Evolutionary conservation across 2,113 vertebrate genomes (phyloP).

Genomic region (Abramis brama): DNA sequence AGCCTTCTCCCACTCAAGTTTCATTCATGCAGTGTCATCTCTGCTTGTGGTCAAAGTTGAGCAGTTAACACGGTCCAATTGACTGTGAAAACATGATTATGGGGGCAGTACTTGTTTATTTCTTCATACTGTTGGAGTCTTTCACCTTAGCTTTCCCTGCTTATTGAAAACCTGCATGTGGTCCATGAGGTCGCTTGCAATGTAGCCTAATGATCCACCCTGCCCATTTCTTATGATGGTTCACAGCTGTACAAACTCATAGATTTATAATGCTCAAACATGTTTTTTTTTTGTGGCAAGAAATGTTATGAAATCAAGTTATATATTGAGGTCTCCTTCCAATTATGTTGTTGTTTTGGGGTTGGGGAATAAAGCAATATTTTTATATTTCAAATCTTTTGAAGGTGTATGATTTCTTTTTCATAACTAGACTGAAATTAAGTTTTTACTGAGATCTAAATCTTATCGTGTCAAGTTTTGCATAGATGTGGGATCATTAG

Average conservation of each 20-base stretch:
- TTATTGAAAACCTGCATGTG: background rate
- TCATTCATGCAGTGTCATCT: slow-evolving; percentile 10
- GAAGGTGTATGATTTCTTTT: background rate
- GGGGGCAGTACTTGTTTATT: background rate
- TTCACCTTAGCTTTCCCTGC: background rate
- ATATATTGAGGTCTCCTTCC: background rate
- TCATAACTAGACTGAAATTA: background rate
- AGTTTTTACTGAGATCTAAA: too few relatives aligned
- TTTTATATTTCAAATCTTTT: background rate
- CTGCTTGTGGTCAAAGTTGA: background rate
- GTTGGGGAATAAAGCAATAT: background rate
- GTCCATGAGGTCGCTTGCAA: background rate
- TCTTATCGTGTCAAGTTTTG: background rate
- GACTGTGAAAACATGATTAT: background rate
- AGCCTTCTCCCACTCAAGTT: background rate
- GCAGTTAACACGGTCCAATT: slow-evolving; percentile 13
- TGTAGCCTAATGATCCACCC: background rate
- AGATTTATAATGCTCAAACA: background rate
- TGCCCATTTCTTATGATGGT: background rate
- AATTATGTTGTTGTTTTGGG: background rate
- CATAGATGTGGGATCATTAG: background rate
- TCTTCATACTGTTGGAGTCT: background rate
- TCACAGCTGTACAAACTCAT: background rate
- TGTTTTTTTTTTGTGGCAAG: background rate
- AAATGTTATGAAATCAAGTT: background rate